phyloP scores from a whole-genome alignment of 2,888 invertebrate genomes.

The Lasioglossum zephyrum region DNA sequence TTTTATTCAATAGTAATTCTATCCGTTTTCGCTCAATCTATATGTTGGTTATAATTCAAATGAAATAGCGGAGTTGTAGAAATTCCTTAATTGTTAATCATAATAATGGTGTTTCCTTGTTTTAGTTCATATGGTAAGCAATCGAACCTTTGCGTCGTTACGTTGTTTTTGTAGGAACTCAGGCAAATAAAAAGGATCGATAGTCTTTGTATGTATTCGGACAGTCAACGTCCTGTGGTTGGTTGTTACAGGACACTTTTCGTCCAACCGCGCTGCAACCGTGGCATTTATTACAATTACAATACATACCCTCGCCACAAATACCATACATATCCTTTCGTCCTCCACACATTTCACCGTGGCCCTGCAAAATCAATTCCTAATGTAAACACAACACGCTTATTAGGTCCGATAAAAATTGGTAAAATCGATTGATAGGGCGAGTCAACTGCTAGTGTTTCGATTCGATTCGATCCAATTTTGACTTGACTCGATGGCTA shows the following conservation, averaged over 20 bases:
- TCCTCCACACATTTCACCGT: slow-evolving; percentile 84
- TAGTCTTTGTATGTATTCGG: background rate
- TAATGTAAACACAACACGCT: background rate
- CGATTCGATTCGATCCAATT: background rate
- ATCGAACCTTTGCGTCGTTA: background rate
- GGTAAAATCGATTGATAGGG: background rate
- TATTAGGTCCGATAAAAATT: background rate
- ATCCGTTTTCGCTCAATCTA: background rate
- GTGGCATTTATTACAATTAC: slow-evolving; percentile 82
- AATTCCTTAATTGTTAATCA: background rate
- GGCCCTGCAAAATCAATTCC: slow-evolving; percentile 78
- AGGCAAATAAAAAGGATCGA: background rate
- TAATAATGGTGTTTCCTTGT: background rate
- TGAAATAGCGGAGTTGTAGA: background rate
- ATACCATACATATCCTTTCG: slow-evolving; percentile 78
- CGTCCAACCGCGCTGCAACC: no score
- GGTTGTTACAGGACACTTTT: slow-evolving; percentile 68
- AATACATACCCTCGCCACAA: slow-evolving; percentile 83
- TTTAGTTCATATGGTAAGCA: background rate
- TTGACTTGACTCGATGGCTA: slow-evolving; percentile 11
- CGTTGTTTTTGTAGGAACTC: background rate
- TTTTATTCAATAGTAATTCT: background rate
- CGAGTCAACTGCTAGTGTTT: background rate
- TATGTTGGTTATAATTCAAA: background rate
- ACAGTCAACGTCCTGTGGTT: background rate